Evolutionary conservation across 2,888 invertebrate genomes (phyloP), one percentile per base, ranked within the genome.

Genomic region (Digitonthophagus gazella): DNA sequence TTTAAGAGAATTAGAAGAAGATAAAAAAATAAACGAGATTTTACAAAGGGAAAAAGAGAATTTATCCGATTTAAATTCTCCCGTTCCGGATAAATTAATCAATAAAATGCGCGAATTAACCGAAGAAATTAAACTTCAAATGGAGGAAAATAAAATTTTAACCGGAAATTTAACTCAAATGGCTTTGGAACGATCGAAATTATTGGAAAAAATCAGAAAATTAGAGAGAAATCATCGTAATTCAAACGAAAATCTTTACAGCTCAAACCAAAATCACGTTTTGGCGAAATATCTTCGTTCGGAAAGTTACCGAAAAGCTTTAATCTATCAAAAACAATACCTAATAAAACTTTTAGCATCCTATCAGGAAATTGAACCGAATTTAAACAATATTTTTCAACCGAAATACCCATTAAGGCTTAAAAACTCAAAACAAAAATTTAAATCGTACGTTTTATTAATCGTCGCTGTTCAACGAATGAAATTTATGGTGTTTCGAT

Each of bases 321-420:
- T 97, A 67, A 88, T 92, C 66, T 96, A 92, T 87, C 97, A 97
- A 84, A 97, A 97, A 83, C 88, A 91, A 15, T 97, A 96, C 81
- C 83, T 97, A 67, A 86, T 93, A 72, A 86, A 91, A 14, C 87
- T 92, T 69, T 79, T 93, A 58, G 81, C 83, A 0, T 85, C 82
- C 66, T 80, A 81, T 69, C 78, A 79, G 68, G 72, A 70, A 67
- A 63, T 66, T 15, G 55, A 57, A 8, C 67, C 69, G 54, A 61
- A 16, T 5, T 8, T 61, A 20, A 14, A 19, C 18, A n/a, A n/a
- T n/a, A 19, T 20, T 0, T 61, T 61, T 58, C 66, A 68, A 22
- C 66, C 64, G 1, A 66, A 64, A 71, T 15, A 66, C 18, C 66
- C 66, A 1, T 15, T 55, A 11, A 64, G 11, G 19, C 64, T 20